Evolutionary conservation across 2,888 invertebrate species (phyloP).

Genomic region (Tribolium freemani): DNA sequence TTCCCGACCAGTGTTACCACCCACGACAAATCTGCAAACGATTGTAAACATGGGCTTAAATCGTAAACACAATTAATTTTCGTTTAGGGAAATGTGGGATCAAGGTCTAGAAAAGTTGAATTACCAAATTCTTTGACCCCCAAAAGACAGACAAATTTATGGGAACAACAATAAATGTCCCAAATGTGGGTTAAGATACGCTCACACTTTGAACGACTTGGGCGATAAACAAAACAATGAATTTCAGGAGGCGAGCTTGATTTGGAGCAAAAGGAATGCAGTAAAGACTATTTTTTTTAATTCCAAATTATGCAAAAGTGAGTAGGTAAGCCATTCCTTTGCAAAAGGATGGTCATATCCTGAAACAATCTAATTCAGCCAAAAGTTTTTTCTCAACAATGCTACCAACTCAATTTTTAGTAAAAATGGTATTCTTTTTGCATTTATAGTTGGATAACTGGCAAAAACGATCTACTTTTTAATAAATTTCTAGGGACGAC

Average conservation of each 20-base stretch:
- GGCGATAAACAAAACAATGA: background rate
- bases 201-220: conserved; percentile 14
- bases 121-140: conserved; percentile 9
- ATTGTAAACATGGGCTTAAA: conserved; percentile 22
- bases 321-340: too few species aligned
- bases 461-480: too few species aligned
- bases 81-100: background rate
- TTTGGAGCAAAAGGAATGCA: background rate
- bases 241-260: background rate
- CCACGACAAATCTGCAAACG: conserved; percentile 15
- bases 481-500: too few species aligned
- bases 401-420: too few species aligned
- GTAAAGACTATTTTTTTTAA: background rate
- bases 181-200: conserved; percentile 31
- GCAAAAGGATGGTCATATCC: too few species aligned
- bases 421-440: too few species aligned
- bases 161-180: conserved; percentile 13
- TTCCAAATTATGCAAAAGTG: too few species aligned
- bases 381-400: too few species aligned
- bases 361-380: too few species aligned
- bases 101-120: conserved; percentile 10
- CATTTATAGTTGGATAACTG: too few species aligned
- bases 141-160: conserved; percentile 14
- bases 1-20: conserved; percentile 6
- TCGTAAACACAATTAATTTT: conserved; percentile 20